Base-by-base conservation (phyloP, 2,888 invertebrate species). In the Sinhomidia bicolor region DNA sequence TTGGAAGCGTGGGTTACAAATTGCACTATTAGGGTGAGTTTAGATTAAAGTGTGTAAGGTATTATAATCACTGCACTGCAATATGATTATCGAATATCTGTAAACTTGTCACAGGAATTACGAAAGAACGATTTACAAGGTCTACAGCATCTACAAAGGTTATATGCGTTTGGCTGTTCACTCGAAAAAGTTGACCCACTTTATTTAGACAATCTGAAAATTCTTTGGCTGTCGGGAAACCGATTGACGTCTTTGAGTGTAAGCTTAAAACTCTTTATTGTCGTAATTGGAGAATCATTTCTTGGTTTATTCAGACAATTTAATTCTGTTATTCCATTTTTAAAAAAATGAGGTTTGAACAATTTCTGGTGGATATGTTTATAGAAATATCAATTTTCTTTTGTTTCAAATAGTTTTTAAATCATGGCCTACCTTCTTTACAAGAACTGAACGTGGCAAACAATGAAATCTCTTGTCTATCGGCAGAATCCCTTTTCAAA, bases 401-500 rank as follows among this genome's bases (percentile, higher is more conserved):
- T n/a, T n/a, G n/a, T n/a, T n/a, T n/a, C n/a, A n/a, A n/a, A n/a
- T 47, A 92, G 92, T 92, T 92, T 89, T 85, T 92, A 68, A 91
- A 90, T n/a, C 82, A 90, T 23, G 92, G 92, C 5, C 79, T 92
- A 9, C 90, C 87, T 6, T 83, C 47, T n/a, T 47, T 92, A 9
- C 80, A 84, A 81, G 91, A 91, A 10, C 84, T 92, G 29, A 91
- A 92, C 65, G 92, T 91, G 10, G 92, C 92, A 1, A 85, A 88
- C 51, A 92, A 92, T 54, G 88, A 91, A 68, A 92, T 92, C 6
- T 83, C 88, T 0, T 90, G 90, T 47, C 68, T 92, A 9, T 82
- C 88, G 9, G 90, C 90, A 12, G 90, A 91, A 41, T 87, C 91
- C 9, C 71, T 92, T 9, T 88, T 89, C 36, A 92, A 92, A 83